Conservation (phyloP, 2,888 invertebrate species). For the Spodoptera littoralis region DNA sequence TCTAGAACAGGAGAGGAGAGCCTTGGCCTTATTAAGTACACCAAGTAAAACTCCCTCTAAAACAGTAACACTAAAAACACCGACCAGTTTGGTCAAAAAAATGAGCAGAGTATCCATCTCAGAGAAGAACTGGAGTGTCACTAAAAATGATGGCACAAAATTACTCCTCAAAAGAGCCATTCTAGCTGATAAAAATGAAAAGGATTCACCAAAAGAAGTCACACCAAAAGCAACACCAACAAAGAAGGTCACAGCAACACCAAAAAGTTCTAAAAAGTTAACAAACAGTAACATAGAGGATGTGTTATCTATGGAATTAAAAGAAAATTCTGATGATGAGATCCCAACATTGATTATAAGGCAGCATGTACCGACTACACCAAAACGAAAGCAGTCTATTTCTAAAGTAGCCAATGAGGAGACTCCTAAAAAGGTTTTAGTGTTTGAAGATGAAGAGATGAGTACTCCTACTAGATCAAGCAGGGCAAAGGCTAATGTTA, state of each 20-base stretch:
- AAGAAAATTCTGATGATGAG: conserved; percentile 83
- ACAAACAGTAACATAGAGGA: conserved; percentile 72
- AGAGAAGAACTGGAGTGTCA: conserved; percentile 83
- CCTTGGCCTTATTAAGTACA: conserved; percentile 71
- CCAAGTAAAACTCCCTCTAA: conserved; percentile 73
- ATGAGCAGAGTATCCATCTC: conserved; percentile 79
- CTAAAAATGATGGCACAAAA: conserved; percentile 83
- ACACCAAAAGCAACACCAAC: conserved; percentile 64
- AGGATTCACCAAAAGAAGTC: conserved; percentile 73
- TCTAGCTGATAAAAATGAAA: conserved; percentile 79
- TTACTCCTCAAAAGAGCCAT: conserved; percentile 83
- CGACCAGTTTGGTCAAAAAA: conserved; percentile 77
- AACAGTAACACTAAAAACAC: conserved; percentile 74
- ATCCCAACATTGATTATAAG: conserved; percentile 81
- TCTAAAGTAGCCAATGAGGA: conserved; percentile 65
- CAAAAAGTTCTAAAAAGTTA: conserved; percentile 69
- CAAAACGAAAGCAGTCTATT: conserved; percentile 75
- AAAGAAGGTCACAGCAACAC: conserved; percentile 63
- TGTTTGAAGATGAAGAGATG: conserved; percentile 74
- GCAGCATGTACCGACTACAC: conserved; percentile 73
- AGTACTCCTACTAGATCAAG: conserved; percentile 69
- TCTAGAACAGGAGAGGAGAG: conserved; percentile 78
- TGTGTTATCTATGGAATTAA: conserved; percentile 77
- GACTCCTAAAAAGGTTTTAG: conserved; percentile 78
- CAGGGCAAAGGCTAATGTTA: conserved; percentile 67